Conservation (phyloP, 30 jellyfish, hydroid and myxozoan species). For the Catostylus mosaicus region DNA sequence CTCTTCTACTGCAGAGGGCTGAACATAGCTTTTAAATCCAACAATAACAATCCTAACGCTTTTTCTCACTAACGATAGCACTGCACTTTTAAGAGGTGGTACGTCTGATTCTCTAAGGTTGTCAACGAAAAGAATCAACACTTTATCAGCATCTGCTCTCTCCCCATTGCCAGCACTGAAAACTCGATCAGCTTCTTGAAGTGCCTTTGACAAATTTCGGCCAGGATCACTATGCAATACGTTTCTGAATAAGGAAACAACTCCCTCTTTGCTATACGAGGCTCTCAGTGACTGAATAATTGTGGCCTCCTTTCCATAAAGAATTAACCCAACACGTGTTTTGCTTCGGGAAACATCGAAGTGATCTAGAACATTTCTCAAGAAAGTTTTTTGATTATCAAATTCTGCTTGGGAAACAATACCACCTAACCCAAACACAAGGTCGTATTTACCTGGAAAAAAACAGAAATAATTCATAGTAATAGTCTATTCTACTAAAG, state of each 20-base stretch:
- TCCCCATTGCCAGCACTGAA: constrained; percentile 31
- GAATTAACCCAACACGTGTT: constrained; percentile 75
- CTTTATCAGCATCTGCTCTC: constrained; percentile 10
- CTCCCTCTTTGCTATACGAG: neutral
- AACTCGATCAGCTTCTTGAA: constrained; percentile 15
- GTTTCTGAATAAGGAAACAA: neutral
- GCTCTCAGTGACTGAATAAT: constrained; percentile 47
- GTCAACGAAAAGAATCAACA: constrained; percentile 37
- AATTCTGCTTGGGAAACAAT: constrained; percentile 32
- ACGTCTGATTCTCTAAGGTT: constrained; percentile 31
- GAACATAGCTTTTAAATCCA: constrained; percentile 37
- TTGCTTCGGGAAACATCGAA: constrained; percentile 33
- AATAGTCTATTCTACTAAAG: no score
- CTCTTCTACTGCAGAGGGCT: constrained; percentile 15
- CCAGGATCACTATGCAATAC: constrained; percentile 29
- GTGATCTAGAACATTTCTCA: constrained; percentile 1
- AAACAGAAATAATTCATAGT: no score
- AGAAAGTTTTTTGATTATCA: constrained; percentile 15
- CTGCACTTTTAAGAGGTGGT: neutral
- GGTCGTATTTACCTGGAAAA: constrained; percentile 24
- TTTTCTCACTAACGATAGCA: constrained; percentile 10
- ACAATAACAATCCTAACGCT: constrained; percentile 32
- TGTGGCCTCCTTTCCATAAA: constrained; percentile 65
- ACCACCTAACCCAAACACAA: constrained; percentile 63
- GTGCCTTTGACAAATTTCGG: constrained; percentile 3